Base-by-base conservation (phyloP, 2,797 vertebrate species). In the Rousettus madagascariensis region DNA sequence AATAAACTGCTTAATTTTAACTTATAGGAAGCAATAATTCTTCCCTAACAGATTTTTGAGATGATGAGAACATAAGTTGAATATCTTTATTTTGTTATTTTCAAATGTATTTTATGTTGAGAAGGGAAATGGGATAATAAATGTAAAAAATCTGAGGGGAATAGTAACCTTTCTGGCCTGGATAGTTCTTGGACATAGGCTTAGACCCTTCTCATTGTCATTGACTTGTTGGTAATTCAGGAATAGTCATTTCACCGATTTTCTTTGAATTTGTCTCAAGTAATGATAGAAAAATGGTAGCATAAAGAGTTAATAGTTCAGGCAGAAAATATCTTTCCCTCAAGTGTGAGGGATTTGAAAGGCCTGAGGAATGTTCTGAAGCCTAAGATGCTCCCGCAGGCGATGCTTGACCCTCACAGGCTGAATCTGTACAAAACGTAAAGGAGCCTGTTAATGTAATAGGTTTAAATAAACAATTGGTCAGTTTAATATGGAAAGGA, bases 31-130 rank as follows among this genome's bases (percentile, higher is more conserved):
- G 8, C 13, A 59, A 1, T 13, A 65, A 43, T 46, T 59, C 13
- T 90, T 38, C 26, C 36, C 28, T 61, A 51, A 38, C 15, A 33
- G 33, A 19, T 16, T 59, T 90, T 53, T 72, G 49, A 92, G 41
- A 38, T 80, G 55, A 90, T 90, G 24, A 13, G 26, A 55, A 30
- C 57, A 46, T 38, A 95, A 55, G 10, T 20, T 72, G 24, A 90
- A 65, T 88, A 59, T 86, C 4, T 88, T 91, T 94, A 57, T 94
- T 86, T 91, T 92, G 24, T 7, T 74, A 36, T 38, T 36, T 93
- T 86, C 16, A 90, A 65, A 66, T 94, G 3, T 4, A 86, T 69
- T 88, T 84, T 91, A 86, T 51, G 0, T 90, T 96, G 68, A 93
- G 24, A 68, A 15, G 36, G 8, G 80, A 93, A 85, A 46, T 87